These are phyloP conservation scores for Lanistes nyassanus DNA, from an alignment of 1,140 invertebrate genomes.

Conservation along the genomic window DNA sequence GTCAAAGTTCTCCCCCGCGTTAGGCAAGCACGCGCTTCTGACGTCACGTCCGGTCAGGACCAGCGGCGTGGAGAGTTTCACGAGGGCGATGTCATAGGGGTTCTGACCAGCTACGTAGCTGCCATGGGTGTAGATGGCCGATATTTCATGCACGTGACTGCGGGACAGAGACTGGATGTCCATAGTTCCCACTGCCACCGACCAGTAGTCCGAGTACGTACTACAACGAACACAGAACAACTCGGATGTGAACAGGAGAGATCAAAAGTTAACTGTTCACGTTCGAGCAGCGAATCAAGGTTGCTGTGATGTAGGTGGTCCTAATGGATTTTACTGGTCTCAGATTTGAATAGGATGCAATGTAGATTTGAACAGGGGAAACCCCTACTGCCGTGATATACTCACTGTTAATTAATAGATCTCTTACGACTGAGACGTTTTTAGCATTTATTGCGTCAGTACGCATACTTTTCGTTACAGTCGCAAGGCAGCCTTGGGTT, in stretches of 20 bases:
- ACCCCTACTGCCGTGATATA: no score
- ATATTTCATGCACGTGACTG: constrained; percentile 35
- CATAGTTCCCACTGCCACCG: constrained; percentile 41
- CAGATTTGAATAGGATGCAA: not conserved
- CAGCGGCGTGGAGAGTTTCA: constrained; percentile 44
- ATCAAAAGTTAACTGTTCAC: not conserved
- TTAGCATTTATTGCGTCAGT: no score
- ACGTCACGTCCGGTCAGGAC: constrained; percentile 26
- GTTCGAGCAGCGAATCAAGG: not conserved
- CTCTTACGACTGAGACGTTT: no score
- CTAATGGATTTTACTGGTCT: not conserved
- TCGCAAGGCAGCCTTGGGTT: no score
- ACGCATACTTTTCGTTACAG: no score
- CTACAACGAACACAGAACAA: not conserved
- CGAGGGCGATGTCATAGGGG: constrained; percentile 47
- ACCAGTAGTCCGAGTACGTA: constrained; percentile 36
- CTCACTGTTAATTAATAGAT: no score
- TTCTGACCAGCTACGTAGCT: constrained; percentile 34
- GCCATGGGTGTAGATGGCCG: constrained; percentile 36
- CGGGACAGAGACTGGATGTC: constrained; percentile 35
- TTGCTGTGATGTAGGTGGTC: not conserved
- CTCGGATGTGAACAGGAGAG: not conserved
- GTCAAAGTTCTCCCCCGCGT: constrained; percentile 32
- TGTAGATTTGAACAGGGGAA: not conserved
- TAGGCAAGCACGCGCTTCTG: constrained; percentile 44